Conservation (phyloP, 2,797 vertebrate genomes). For the Moxostoma hubbsi region DNA sequence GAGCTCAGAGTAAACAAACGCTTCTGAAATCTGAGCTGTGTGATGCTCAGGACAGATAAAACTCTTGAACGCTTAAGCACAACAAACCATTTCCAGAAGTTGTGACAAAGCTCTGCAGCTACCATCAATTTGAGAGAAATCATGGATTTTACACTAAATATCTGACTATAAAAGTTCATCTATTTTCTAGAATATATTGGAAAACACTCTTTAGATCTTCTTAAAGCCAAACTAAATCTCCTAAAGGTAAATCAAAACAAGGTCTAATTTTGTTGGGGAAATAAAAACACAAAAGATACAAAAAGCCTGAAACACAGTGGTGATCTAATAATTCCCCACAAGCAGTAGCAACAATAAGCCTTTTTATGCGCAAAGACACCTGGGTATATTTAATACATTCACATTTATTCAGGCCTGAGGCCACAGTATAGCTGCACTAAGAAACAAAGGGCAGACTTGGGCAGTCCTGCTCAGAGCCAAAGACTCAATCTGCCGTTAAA, state of each 20-base stretch:
- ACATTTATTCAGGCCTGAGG: slow-evolving; percentile 74
- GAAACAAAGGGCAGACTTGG: slow-evolving; percentile 72
- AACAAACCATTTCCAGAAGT: not conserved
- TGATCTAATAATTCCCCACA: slow-evolving; percentile 70
- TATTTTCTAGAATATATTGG: slow-evolving; percentile 10
- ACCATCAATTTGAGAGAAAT: not conserved
- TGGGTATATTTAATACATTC: slow-evolving; percentile 77
- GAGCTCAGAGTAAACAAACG: slow-evolving; percentile 56
- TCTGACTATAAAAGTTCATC: not conserved
- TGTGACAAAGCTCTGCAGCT: not conserved
- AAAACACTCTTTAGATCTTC: slow-evolving; percentile 36
- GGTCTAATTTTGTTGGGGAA: slow-evolving; percentile 48
- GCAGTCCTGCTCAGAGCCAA: slow-evolving; percentile 54
- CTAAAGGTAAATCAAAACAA: slow-evolving; percentile 41
- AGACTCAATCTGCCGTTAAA: slow-evolving; percentile 60
- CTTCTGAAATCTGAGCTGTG: slow-evolving; percentile 10
- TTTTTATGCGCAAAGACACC: slow-evolving; percentile 69
- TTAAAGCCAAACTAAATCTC: slow-evolving; percentile 51
- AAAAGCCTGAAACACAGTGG: slow-evolving; percentile 53
- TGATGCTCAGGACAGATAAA: not conserved
- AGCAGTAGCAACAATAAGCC: slow-evolving; percentile 71
- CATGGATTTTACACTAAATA: not conserved
- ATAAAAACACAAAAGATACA: slow-evolving; percentile 38
- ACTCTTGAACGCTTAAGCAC: not conserved
- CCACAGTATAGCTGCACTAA: slow-evolving; percentile 69